Conservation (phyloP, 2,888 invertebrate genomes). For the Argyresthia goedartella region DNA sequence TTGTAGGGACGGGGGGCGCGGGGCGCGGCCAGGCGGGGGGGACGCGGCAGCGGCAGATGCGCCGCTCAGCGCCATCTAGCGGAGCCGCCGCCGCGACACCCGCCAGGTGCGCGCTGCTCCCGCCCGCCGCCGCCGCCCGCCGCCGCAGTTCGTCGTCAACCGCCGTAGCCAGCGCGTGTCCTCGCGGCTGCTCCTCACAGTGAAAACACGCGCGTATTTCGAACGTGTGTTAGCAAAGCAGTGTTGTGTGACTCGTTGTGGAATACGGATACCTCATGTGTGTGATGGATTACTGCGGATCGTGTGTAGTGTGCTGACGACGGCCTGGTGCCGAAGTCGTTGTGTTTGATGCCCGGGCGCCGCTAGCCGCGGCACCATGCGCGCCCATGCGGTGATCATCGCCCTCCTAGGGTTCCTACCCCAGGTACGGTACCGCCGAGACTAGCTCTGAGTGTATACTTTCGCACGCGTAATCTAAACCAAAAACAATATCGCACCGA, state of each 20-base stretch:
- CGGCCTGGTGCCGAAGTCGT: no score
- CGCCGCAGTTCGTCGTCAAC: conserved; percentile 64
- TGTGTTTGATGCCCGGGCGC: conserved; percentile 62
- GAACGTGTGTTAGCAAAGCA: conserved; percentile 65
- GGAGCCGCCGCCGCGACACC: conserved; percentile 34
- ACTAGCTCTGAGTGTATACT: conserved; percentile 33
- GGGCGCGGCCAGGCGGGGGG: no score
- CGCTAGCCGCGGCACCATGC: conserved; percentile 67
- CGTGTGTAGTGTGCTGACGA: conserved; percentile 54
- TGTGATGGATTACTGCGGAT: conserved; percentile 67
- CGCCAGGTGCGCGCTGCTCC: conserved; percentile 61
- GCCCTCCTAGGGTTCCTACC: conserved; percentile 70
- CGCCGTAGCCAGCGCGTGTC: conserved; percentile 54
- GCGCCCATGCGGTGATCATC: conserved; percentile 66
- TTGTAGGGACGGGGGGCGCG: no score
- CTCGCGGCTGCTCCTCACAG: conserved; percentile 38
- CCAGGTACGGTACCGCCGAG: conserved; percentile 51
- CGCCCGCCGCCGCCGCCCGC: conserved; percentile 24
- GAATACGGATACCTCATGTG: conserved; percentile 62
- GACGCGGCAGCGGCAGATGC: conserved; percentile 51
- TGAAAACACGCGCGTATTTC: conserved; percentile 59
- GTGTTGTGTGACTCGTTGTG: conserved; percentile 67
- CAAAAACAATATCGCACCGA: no score
- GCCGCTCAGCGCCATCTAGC: conserved; percentile 66
- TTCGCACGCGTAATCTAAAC: no score